phyloP scores from a whole-genome alignment of 2,888 invertebrate genomes.

The Apotomis turbidana region DNA sequence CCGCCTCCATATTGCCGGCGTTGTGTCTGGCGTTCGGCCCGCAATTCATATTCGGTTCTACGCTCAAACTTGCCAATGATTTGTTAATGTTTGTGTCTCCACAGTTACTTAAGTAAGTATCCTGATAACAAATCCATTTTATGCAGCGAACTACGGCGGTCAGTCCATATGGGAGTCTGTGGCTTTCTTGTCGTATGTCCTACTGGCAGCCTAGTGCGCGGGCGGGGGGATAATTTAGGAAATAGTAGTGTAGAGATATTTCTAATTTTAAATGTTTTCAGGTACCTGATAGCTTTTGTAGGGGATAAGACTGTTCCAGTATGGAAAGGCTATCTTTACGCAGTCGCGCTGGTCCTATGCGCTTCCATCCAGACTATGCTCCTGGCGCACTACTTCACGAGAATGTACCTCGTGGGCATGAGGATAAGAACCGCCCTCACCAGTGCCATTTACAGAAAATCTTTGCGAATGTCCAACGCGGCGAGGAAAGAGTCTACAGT shows the following conservation, averaged over 20 bases:
- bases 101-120: constrained; percentile 90
- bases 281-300: constrained; percentile 89
- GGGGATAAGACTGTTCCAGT: constrained; percentile 81
- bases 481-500: constrained; percentile 93
- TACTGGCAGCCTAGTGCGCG: no score
- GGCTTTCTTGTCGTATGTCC: no score
- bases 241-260: not conserved
- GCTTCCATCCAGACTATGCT: constrained; percentile 92
- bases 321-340: constrained; percentile 96
- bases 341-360: constrained; percentile 88
- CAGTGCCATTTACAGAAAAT: constrained; percentile 95
- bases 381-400: constrained; percentile 95
- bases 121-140: not conserved
- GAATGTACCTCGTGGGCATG: constrained; percentile 95
- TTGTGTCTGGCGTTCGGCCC: constrained; percentile 94
- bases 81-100: constrained; percentile 95
- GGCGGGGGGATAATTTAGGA: no score
- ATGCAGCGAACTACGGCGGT: no score
- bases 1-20: constrained; percentile 93
- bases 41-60: constrained; percentile 93
- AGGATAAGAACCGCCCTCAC: constrained; percentile 94
- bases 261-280: constrained; percentile 61
- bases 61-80: constrained; percentile 93
- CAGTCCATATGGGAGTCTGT: no score
- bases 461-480: constrained; percentile 90